phyloP scores from a whole-genome alignment of 2,113 vertebrate genomes.

The Petrocephalus microphthalmus region DNA sequence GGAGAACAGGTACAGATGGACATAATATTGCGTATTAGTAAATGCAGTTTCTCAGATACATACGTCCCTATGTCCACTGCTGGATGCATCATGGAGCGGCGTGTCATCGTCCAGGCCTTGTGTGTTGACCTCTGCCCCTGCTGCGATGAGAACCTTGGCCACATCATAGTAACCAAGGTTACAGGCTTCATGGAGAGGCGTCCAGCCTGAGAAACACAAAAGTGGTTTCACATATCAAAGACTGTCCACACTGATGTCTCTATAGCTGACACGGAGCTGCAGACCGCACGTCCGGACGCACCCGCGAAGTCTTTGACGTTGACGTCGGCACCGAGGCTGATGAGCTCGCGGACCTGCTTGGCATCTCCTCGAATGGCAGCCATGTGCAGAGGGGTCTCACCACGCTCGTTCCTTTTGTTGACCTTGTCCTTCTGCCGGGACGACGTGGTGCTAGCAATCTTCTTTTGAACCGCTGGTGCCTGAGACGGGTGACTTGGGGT shows the following conservation, averaged over 20 bases:
- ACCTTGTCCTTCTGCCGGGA: conserved; percentile 97
- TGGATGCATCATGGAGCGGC: conserved; percentile 92
- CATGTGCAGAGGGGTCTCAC: conserved; percentile 94
- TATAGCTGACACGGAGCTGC: neutral
- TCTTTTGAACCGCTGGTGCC: conserved; percentile 81
- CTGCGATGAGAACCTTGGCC: conserved; percentile 90
- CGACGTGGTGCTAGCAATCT: conserved; percentile 78
- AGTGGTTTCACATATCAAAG: neutral
- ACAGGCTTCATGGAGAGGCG: conserved; percentile 94
- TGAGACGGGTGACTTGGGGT: conserved; percentile 86
- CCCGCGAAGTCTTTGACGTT: conserved; percentile 99
- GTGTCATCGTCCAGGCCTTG: conserved; percentile 97
- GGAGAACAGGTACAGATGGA: neutral
- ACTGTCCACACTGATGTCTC: neutral
- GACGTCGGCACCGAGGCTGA: conserved; percentile 91
- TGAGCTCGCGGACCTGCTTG: conserved; percentile 93
- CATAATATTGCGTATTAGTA: neutral
- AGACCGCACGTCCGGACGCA: conserved; percentile 42
- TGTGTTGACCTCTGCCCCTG: conserved; percentile 93
- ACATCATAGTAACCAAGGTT: conserved; percentile 95
- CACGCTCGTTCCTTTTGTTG: conserved; percentile 96
- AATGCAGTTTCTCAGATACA: conserved; percentile 34
- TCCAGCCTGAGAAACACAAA: conserved; percentile 73
- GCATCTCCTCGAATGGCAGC: conserved; percentile 93
- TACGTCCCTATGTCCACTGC: conserved; percentile 93